These are phyloP conservation scores for Pungitius pungitius DNA, from an alignment of 2,113 vertebrate species.

Conservation along the genomic window DNA sequence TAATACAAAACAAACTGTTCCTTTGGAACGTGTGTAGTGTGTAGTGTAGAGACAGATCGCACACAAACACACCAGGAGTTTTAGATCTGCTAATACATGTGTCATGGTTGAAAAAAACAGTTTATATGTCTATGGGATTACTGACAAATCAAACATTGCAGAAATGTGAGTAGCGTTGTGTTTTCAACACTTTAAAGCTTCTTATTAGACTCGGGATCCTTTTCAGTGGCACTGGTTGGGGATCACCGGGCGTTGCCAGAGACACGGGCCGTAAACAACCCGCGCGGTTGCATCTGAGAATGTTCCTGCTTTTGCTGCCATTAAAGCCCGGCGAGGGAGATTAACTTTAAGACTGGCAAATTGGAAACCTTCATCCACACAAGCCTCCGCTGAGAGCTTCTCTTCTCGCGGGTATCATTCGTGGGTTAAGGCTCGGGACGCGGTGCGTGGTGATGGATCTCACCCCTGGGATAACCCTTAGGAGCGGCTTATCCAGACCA, in stretches of 20 bases:
- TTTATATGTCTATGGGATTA: not conserved
- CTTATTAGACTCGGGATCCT: not conserved
- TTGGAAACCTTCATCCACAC: not conserved
- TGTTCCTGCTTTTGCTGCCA: not conserved
- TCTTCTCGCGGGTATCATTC: slow-evolving; percentile 7
- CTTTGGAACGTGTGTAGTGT: not conserved
- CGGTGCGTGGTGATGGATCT: slow-evolving; percentile 25
- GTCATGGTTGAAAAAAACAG: too few relatives aligned
- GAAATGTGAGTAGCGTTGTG: not conserved
- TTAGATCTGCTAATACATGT: not conserved
- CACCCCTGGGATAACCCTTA: slow-evolving; percentile 1
- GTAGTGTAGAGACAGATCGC: not conserved
- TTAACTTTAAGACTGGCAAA: slow-evolving; percentile 7
- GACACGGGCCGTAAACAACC: not conserved
- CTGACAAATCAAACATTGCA: not conserved
- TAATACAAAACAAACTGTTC: not conserved
- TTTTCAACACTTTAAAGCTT: not conserved
- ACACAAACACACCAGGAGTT: not conserved
- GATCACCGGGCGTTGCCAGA: not conserved
- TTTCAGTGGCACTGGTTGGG: not conserved
- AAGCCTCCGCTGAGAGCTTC: not conserved
- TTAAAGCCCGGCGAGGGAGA: not conserved
- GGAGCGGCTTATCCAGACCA: slow-evolving; percentile 4
- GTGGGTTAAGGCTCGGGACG: slow-evolving; percentile 1
- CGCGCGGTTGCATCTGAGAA: not conserved